These are phyloP conservation scores for Lepilemur septentrionalis DNA, from an alignment of 2,797 vertebrate genomes.

Conservation along the genomic window DNA sequence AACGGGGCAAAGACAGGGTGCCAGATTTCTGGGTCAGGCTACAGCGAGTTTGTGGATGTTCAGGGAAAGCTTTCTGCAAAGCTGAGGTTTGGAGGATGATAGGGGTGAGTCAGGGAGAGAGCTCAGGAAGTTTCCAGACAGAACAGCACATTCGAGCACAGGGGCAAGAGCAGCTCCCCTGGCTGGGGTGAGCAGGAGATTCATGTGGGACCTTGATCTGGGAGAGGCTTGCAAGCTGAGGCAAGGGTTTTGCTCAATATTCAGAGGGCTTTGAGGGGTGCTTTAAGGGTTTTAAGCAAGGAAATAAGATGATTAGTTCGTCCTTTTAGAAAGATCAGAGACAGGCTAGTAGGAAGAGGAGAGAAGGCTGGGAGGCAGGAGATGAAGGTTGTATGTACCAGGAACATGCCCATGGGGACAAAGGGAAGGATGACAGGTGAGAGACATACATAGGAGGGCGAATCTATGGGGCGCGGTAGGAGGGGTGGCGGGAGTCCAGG, in stretches of 20 bases:
- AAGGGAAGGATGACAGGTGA: neutral
- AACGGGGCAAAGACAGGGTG: accelerated
- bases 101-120: neutral
- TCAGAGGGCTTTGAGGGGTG: neutral
- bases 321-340: neutral
- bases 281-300: neutral
- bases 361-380: neutral
- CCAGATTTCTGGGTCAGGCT: neutral
- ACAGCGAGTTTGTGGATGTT: neutral
- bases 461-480: neutral
- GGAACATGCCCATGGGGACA: neutral
- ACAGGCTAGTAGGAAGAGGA: neutral
- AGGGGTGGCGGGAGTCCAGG: neutral
- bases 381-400: accelerated
- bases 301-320: neutral
- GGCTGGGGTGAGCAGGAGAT: neutral
- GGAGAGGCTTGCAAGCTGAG: neutral
- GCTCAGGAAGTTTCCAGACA: neutral
- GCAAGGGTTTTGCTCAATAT: neutral
- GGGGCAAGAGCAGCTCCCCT: neutral
- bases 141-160: neutral
- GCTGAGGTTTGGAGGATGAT: neutral
- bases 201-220: too few relatives aligned
- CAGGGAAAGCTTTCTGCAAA: neutral
- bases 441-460: accelerated